Conservation (phyloP, 2,888 invertebrate species). For the Habroteleia sp. region DNA sequence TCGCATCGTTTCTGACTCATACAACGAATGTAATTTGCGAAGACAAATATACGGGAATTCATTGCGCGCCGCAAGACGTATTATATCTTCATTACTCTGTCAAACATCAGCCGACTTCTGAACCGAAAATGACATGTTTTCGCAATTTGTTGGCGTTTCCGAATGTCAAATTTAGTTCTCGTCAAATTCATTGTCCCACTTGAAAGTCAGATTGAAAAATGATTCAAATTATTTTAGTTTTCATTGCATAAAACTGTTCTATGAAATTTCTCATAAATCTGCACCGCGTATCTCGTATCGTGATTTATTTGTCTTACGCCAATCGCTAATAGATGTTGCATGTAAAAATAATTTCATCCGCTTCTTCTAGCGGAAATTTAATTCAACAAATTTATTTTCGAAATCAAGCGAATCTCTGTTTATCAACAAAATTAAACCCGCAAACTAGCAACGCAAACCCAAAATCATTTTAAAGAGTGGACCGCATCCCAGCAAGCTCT, state of each 20-base stretch:
- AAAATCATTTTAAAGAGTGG: slow-evolving; percentile 25
- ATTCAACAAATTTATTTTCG: no score
- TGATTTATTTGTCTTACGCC: no score
- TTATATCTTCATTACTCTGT: slow-evolving; percentile 51
- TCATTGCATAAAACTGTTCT: no score
- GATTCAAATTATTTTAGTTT: no score
- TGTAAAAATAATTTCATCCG: no score
- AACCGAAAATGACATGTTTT: slow-evolving; percentile 17
- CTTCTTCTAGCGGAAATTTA: no score
- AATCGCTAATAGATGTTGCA: no score
- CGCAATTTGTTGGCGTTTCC: slow-evolving; percentile 2
- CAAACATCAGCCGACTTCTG: slow-evolving; percentile 17
- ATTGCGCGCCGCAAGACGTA: slow-evolving; percentile 41
- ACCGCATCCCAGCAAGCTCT: slow-evolving; percentile 7
- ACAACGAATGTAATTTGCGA: slow-evolving; percentile 54
- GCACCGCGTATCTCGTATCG: no score
- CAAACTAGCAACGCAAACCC: slow-evolving; percentile 6
- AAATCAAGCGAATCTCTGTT: slow-evolving; percentile 5
- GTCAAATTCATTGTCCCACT: background rate
- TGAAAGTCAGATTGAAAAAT: no score
- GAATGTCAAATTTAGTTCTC: background rate
- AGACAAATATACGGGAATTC: slow-evolving; percentile 53
- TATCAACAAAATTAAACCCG: slow-evolving; percentile 8
- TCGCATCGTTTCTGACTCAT: slow-evolving; percentile 28
- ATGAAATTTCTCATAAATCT: no score